Percentiles rank a stretch among this genome's conserved stretches.
These are phyloP conservation scores for Phymanthus crucifer DNA, from an alignment of 92 coral and sea anemone genomes.

Conservation along the genomic window DNA sequence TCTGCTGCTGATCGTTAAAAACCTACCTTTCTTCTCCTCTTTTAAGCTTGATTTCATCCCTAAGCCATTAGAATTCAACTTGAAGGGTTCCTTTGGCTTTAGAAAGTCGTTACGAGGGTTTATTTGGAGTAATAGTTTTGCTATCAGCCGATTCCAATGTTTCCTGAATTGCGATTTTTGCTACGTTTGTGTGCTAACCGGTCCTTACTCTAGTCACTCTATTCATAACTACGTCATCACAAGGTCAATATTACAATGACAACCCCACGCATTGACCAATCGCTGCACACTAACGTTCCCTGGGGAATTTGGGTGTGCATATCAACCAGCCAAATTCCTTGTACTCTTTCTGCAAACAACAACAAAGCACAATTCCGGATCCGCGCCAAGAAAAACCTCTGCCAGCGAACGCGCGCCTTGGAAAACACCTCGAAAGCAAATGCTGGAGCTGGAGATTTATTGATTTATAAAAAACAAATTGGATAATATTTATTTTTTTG, in stretches of 20 bases:
- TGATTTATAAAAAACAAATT: neutral
- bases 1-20: constrained; percentile 30
- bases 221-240: constrained; percentile 81
- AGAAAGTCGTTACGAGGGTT: neutral
- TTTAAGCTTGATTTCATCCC: neutral
- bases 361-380: constrained; percentile 54
- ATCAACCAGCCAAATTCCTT: constrained; percentile 48
- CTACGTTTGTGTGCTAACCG: constrained; percentile 74
- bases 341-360: constrained; percentile 71
- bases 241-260: constrained; percentile 58
- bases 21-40: constrained; percentile 28
- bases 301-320: constrained; percentile 85
- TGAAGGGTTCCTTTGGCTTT: neutral
- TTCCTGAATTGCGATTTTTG: constrained; percentile 27
- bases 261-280: constrained; percentile 74
- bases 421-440: constrained; percentile 14
- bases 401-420: constrained; percentile 21
- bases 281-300: constrained; percentile 59
- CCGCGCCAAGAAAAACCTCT: constrained; percentile 34
- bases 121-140: neutral
- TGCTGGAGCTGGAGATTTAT: neutral
- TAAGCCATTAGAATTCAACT: neutral
- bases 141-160: constrained; percentile 8
- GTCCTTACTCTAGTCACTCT: constrained; percentile 74
- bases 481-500: constrained; percentile 11